These are phyloP conservation scores for Phaonia tiefii DNA, from an alignment of 2,888 invertebrate species.

Conservation along the genomic window DNA sequence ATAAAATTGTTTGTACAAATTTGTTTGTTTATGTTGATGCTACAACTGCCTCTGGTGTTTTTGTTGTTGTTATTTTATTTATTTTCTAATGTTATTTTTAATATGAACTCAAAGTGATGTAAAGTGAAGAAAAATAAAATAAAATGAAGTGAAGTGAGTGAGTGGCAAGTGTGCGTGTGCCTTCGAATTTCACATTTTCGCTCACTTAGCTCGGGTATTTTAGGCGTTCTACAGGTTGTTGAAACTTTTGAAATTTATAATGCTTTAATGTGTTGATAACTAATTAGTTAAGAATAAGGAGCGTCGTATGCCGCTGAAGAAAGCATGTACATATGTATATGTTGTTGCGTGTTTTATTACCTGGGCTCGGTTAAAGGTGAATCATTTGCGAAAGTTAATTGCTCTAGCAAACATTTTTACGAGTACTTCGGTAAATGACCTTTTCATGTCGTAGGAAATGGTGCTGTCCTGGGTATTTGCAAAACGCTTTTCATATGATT, in stretches of 20 bases:
- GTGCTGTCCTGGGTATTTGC: no score
- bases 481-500: no score
- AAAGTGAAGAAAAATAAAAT: neutral
- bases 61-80: slow-evolving; percentile 17
- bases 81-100: slow-evolving; percentile 17
- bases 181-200: slow-evolving; percentile 1
- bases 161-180: slow-evolving; percentile 1
- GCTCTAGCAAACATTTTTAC: no score
- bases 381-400: no score
- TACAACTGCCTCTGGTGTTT: neutral
- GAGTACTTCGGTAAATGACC: no score
- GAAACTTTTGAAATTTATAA: neutral
- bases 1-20: slow-evolving; percentile 43
- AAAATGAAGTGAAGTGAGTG: neutral
- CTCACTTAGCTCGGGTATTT: neutral
- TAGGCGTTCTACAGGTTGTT: slow-evolving; percentile 12
- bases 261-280: neutral
- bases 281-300: neutral
- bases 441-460: no score
- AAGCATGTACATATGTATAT: no score
- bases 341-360: no score
- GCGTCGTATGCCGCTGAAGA: no score
- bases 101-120: neutral
- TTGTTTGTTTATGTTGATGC: slow-evolving; percentile 28
- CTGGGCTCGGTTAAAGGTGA: no score